Conservation (phyloP, 37 sponge, comb jelly and placozoan species). For the Crambe crambe region DNA sequence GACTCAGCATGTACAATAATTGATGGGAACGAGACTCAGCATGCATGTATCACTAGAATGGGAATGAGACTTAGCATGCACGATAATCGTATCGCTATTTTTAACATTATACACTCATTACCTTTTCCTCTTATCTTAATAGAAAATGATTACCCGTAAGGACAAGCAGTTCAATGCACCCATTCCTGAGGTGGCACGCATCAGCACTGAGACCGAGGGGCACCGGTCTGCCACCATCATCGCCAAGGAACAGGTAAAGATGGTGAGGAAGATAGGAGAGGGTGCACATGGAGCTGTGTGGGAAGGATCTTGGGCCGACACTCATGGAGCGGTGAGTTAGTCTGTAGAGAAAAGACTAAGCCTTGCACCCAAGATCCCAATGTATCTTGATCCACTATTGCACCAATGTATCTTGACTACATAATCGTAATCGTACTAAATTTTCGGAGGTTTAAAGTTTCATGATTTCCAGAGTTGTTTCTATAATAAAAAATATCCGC, state of each 20-base stretch:
- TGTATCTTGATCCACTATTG: too few species aligned
- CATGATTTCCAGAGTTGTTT: too few species aligned
- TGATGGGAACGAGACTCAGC: too few species aligned
- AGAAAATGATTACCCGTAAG: constrained; percentile 30
- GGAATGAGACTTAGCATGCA: too few species aligned
- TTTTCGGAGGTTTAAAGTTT: neutral
- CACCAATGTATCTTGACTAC: too few species aligned
- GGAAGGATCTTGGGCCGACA: constrained; percentile 37
- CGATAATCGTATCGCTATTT: too few species aligned
- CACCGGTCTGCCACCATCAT: constrained; percentile 42
- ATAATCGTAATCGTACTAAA: too few species aligned
- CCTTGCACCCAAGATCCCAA: too few species aligned
- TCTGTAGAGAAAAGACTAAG: too few species aligned
- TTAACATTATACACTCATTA: neutral
- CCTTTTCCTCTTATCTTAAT: neutral
- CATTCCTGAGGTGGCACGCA: neutral
- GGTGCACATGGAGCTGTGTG: constrained; percentile 59
- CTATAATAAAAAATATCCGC: too few species aligned
- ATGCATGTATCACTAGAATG: too few species aligned
- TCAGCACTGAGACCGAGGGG: neutral
- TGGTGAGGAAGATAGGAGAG: constrained; percentile 44
- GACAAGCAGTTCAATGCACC: constrained; percentile 14
- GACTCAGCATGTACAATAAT: too few species aligned
- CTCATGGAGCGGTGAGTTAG: constrained; percentile 41
- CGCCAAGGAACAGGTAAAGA: constrained; percentile 18